Base-by-base conservation (phyloP, 1,140 invertebrate genomes). In the Papilio polytes region DNA sequence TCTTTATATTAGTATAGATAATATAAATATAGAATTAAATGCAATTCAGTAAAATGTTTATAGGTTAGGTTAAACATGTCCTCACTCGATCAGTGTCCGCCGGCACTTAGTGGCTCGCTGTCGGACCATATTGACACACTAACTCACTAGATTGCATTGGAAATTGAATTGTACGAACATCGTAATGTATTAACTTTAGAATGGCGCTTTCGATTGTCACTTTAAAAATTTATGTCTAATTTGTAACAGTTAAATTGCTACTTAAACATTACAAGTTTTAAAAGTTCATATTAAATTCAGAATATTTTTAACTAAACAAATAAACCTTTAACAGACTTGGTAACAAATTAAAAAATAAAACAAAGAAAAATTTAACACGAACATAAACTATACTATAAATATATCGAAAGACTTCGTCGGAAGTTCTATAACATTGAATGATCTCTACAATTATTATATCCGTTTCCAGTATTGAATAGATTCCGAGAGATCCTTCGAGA, bases 81-180 rank as follows among this genome's bases (percentile, higher is more conserved):
- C 2, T 1, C 22, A 63, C 22, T 63, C 59, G 59, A 63, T 63
- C 59, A 63, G 20, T 63, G 59, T 63, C 59, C 22, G 59, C 59
- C 59, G 22, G 20, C 59, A 63, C 59, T 63, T 63, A 63, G 59
- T 63, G 59, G 20, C 59, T 63, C 59, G 59, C 9, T 63, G 59
- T 63, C 59, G 9, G 22, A 63, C 59, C 59, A 63, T 63, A 63
- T 63, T 63, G 59, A 63, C 59, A 20, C n/a, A 63, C 20, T 63
- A 63, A 63, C 59, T 63, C 59, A 63, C 59, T 26, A 63, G 59
- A 63, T 63, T 63, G 59, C 22, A 63, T 63, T 63, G 59, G 22
- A 26, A 63, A 63, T 63, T 26, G 59, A 63, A 63, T 63, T 63
- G 22, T 63, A 9, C 56, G 7, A 18, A 63, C 22, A 26, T 26